Evolutionary conservation across 2,113 vertebrate genomes (phyloP), one percentile per base, ranked within the genome.

Genomic region (Isurus oxyrinchus): DNA sequence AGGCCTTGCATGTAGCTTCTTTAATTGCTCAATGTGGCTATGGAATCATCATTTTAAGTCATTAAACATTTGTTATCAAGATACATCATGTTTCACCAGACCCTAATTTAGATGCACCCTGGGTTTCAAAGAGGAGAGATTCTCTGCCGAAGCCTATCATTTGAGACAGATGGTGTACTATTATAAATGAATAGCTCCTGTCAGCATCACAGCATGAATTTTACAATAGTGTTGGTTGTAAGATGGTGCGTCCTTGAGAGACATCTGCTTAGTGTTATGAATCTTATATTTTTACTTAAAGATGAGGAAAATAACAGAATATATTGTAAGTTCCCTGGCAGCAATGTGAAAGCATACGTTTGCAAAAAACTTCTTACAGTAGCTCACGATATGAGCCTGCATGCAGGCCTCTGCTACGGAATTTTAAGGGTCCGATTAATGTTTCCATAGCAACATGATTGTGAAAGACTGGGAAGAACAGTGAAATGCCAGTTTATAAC

Each of bases 121-220:
- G 44, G 66, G 94, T 72, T 95, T 95, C 94, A 49, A 95, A 96
- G 97, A 97, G 97, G 97, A 97, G 91, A 5, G 27, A 97, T 96
- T 96, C 97, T 96, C 0, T 96, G 96, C 97, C 66, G 0, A 97
- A 96, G 97, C 96, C 97, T 97, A 97, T 97, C 97, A 98, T 98
- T 97, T 49, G 97, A 98, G 97, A 97, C 98, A 98, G 98, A 98
- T 98, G 98, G 98, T 97, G 96, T 96, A 98, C 97, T 97, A 96
- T 96, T 96, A 0, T 0, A 96, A 96, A 57, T 98, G 97, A 98
- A 98, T 97, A 97, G 98, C 97, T 96, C 96, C 97, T 98, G 98
- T 98, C 98, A 97, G 97, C 97, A 97, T 97, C 97, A 97, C 0
- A 97, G 97, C 97, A 97, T 0, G 96, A 97, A 98, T 97, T 97